These are phyloP conservation scores for Sinocyclocheilus anshuiensis DNA, from an alignment of 2,113 vertebrate genomes.

Conservation along the genomic window DNA sequence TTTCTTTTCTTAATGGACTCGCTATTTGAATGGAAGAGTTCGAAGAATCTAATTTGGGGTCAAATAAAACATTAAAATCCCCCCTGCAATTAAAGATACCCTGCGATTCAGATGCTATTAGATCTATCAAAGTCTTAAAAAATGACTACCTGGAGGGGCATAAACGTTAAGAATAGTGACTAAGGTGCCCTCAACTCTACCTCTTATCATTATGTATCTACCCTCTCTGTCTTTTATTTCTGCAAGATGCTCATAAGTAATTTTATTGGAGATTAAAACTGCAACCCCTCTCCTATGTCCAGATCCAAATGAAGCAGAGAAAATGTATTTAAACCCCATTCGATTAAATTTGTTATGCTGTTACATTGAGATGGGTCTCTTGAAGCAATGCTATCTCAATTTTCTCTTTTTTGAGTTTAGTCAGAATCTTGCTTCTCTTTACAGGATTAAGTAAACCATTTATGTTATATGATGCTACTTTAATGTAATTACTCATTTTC, in stretches of 20 bases:
- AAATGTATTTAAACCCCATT: background rate
- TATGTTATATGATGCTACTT: background rate
- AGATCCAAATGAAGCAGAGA: background rate
- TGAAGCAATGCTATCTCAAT: background rate
- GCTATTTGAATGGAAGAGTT: background rate
- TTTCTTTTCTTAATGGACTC: background rate
- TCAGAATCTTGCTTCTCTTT: background rate
- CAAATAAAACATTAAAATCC: background rate
- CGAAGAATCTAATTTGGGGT: background rate
- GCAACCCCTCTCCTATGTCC: background rate
- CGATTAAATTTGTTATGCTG: background rate
- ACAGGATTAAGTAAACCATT: background rate
- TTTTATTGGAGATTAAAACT: background rate
- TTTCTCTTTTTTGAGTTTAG: conserved; percentile 1
- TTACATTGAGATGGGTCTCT: background rate
- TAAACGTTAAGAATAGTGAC: too few relatives aligned
- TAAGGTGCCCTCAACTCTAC: too few relatives aligned
- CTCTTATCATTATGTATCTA: too few relatives aligned
- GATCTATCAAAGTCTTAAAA: too few relatives aligned
- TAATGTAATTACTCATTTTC: background rate
- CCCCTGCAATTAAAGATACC: too few relatives aligned
- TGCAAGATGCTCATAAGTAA: background rate
- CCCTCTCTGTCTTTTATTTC: background rate
- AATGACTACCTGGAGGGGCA: too few relatives aligned
- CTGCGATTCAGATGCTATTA: too few relatives aligned